Percentiles rank a stretch among this genome's conserved stretches.
Evolutionary conservation across 2,888 invertebrate species (phyloP).

Genomic region (Sisyra terminalis): DNA sequence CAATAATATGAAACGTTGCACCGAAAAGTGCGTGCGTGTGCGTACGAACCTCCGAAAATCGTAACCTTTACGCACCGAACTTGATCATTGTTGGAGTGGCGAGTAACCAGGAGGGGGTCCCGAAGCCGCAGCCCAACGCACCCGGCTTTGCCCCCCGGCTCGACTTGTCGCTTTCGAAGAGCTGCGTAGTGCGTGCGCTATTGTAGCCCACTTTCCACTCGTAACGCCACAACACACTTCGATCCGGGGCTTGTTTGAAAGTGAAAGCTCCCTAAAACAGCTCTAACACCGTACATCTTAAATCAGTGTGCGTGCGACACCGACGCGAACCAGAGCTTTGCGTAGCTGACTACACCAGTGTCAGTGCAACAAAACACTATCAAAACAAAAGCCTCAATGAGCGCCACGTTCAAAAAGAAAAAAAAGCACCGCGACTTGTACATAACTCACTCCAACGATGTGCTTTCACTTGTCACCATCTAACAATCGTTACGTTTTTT

Average conservation of each 20-base stretch:
- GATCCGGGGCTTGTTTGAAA: neutral
- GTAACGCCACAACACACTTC: neutral
- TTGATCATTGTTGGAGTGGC: conserved; percentile 4
- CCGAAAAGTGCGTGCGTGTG: neutral
- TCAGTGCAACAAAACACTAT: neutral
- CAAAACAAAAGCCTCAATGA: too few species aligned
- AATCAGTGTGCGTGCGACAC: conserved; percentile 1
- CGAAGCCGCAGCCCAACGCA: neutral
- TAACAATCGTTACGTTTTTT: too few species aligned
- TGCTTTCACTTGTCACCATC: too few species aligned
- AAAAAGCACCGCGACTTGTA: too few species aligned
- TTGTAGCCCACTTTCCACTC: neutral
- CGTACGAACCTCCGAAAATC: conserved; percentile 1
- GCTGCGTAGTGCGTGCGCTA: too few species aligned
- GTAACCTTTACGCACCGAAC: conserved; percentile 7
- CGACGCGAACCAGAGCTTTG: conserved; percentile 1
- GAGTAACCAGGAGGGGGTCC: neutral
- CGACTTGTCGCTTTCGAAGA: too few species aligned
- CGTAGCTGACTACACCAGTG: neutral
- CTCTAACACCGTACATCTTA: neutral
- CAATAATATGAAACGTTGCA: too few species aligned
- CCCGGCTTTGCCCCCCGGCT: neutral
- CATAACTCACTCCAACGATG: too few species aligned
- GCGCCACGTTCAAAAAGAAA: too few species aligned
- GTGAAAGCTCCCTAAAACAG: conserved; percentile 1